These are phyloP conservation scores for Mya arenaria DNA, from an alignment of 1,140 invertebrate genomes.

Conservation along the genomic window DNA sequence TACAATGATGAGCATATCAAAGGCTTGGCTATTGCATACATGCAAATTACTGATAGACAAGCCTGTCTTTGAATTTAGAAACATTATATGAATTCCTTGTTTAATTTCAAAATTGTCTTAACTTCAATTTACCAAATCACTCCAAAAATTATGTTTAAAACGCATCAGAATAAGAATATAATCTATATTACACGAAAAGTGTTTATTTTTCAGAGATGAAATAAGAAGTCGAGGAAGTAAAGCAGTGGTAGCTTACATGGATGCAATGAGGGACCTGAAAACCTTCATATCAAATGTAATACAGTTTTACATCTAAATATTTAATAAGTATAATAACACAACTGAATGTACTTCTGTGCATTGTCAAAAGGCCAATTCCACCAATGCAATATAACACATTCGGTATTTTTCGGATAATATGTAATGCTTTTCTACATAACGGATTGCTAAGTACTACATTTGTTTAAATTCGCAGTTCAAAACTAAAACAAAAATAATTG, in stretches of 20 bases:
- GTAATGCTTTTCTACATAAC: background rate
- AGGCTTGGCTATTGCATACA: background rate
- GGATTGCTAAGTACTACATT: background rate
- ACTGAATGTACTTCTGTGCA: background rate
- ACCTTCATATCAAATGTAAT: conserved; percentile 67
- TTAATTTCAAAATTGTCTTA: background rate
- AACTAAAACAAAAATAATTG: background rate
- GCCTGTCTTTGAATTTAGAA: background rate
- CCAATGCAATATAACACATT: background rate
- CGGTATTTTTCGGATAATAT: background rate
- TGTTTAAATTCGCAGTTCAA: background rate
- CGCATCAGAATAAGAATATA: background rate
- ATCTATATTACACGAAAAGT: background rate
- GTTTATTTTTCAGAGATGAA: conserved; percentile 55
- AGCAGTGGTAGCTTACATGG: conserved; percentile 53
- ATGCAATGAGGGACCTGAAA: conserved; percentile 60
- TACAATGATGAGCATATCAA: too few relatives aligned
- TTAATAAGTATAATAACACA: too few relatives aligned
- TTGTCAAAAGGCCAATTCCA: background rate
- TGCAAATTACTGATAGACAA: background rate
- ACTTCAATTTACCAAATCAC: background rate
- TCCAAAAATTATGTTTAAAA: background rate
- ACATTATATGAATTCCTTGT: background rate
- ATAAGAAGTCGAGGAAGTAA: conserved; percentile 50
- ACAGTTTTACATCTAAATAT: background rate